Conservation (phyloP, 92 coral and sea anemone genomes). For the Meandrina meandrites region DNA sequence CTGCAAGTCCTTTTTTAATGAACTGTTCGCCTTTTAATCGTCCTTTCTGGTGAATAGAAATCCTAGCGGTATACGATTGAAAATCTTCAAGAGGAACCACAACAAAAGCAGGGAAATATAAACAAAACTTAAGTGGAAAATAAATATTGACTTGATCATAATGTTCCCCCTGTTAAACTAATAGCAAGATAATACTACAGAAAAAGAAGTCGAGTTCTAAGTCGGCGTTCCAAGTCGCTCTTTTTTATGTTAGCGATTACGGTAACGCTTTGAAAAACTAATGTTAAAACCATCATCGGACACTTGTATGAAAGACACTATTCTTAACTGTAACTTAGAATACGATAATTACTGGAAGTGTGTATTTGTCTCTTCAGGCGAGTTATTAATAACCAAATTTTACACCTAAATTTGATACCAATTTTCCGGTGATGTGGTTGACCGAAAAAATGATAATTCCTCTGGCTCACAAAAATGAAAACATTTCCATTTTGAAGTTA, state of each 20-base stretch:
- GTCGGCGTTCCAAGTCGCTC: background rate
- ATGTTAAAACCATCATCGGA: constrained; percentile 3
- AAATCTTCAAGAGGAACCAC: background rate
- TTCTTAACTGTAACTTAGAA: background rate
- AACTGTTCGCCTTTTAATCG: background rate
- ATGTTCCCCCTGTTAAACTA: background rate
- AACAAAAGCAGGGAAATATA: background rate
- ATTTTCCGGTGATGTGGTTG: constrained; percentile 22
- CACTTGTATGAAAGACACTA: background rate
- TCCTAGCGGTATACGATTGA: background rate
- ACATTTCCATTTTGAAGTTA: background rate
- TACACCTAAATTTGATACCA: background rate
- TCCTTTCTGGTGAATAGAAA: too few relatives aligned
- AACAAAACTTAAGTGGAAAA: background rate
- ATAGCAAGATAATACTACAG: background rate
- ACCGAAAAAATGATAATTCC: background rate
- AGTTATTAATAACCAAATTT: background rate
- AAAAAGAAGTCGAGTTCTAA: too few relatives aligned
- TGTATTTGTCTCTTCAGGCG: background rate
- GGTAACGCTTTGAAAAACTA: background rate
- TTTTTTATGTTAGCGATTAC: background rate
- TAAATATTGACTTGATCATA: background rate
- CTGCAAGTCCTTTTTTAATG: background rate
- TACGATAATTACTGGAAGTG: background rate
- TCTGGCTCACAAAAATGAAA: background rate